Evolutionary conservation across 1,140 invertebrate genomes (phyloP), one percentile per base, ranked within the genome.

Genomic region (Drosophila erecta): DNA sequence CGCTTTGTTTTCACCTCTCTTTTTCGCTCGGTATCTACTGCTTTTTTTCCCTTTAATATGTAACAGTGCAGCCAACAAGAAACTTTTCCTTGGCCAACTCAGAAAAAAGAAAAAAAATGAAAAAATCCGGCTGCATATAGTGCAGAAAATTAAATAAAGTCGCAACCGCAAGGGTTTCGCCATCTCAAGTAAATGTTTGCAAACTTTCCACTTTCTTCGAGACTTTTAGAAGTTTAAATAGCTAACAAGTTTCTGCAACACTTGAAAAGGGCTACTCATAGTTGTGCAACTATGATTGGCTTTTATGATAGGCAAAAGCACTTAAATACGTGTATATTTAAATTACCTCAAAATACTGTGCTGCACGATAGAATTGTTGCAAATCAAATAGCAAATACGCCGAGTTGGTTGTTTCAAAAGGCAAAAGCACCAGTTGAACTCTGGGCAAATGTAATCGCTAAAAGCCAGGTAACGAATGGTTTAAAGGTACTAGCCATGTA

Each of bases 1-100:
- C 74, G 74, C 78, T 78, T 87, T 87, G 65, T 84, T 60, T 85
- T 64, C 49, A 59, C 46, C 62, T 67, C 35, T 41, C 44, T 38
- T 46, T 46, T 38, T 65, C 41, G 37, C 22, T 30, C 4, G 37
- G 11, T 38, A 35, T 43, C 38, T 22, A 8, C 35, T 14, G 10
- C 11, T 14, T 38, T 70, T 59, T 60, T 53, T 51, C 70, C 70
- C 67, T 72, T 72, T 41, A 46, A 72, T 72, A 46, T 70, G 37
- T 38, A 60, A 73, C 17, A 61, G 49, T 59, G 53, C 59, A 61
- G 35, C 24, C 51, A 58, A 27, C 67, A 50, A 67, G 37, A 27
- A 54, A 69, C 64, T 50, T 69, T 66, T 57, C 44, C 51, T 67
- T 41, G 50, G 20, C 50, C 41, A 47, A 15, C 17, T 14, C 12